Evolutionary conservation across 1,140 invertebrate genomes (phyloP).

Genomic region (Saccostrea echinata): DNA sequence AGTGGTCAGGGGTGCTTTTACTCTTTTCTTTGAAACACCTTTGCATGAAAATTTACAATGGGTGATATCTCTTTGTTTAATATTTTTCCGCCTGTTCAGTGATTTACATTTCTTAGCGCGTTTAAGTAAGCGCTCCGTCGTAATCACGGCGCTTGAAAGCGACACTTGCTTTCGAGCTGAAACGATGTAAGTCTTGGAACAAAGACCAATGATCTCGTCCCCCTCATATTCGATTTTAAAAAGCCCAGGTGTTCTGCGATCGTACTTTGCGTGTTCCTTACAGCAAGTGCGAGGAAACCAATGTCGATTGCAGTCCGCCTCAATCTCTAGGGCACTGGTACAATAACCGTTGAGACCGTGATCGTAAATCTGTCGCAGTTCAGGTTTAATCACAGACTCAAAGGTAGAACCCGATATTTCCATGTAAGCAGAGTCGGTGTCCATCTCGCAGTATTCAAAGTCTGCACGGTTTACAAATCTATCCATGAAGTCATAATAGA

Average conservation of each 20-base stretch:
- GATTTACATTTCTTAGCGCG: not conserved
- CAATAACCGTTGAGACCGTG: conserved; percentile 2
- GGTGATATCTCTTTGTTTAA: not conserved
- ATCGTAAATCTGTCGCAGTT: conserved; percentile 29
- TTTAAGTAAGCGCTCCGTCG: not conserved
- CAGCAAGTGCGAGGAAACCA: conserved; percentile 56
- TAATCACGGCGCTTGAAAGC: not conserved
- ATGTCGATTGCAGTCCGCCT: conserved; percentile 6
- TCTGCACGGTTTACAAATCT: conserved; percentile 54
- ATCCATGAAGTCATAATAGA: conserved; percentile 65
- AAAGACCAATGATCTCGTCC: not conserved
- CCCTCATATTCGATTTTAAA: conserved; percentile 47
- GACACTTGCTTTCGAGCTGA: not conserved
- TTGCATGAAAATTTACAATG: conserved; percentile 50
- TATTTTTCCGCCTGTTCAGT: conserved; percentile 19
- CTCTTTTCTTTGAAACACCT: conserved; percentile 34
- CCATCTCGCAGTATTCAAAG: conserved; percentile 65
- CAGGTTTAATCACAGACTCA: conserved; percentile 42
- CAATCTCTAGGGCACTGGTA: not conserved
- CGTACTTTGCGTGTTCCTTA: conserved; percentile 29
- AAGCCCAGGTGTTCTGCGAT: conserved; percentile 39
- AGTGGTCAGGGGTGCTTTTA: conserved; percentile 40
- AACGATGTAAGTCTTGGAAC: conserved; percentile 47
- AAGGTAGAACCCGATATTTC: conserved; percentile 31
- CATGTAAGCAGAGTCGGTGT: conserved; percentile 61